Percentiles rank a stretch among this genome's conserved stretches.
phyloP scores from a whole-genome alignment of 1,140 invertebrate genomes.

The Pomacea maculata region DNA sequence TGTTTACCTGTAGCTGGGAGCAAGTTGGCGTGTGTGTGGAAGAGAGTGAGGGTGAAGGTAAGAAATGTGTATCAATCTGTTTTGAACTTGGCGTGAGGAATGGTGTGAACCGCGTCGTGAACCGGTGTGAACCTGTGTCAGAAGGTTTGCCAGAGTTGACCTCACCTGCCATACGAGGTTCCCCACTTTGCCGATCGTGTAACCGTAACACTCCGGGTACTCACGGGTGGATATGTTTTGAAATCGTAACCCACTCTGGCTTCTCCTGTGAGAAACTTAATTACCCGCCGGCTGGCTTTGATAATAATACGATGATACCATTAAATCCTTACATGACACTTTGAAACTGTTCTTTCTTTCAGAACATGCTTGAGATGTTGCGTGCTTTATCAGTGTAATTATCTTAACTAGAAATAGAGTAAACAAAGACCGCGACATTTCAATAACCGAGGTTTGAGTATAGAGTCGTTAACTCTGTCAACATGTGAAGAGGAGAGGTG shows the following conservation, averaged over 20 bases:
- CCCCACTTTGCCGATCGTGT: background rate
- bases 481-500: no score
- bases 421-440: no score
- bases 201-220: background rate
- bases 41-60: background rate
- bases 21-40: background rate
- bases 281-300: no score
- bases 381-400: no score
- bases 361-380: no score
- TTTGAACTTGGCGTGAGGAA: background rate
- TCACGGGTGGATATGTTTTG: background rate
- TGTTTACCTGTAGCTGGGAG: no score
- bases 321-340: no score
- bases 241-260: background rate
- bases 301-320: no score
- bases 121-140: background rate
- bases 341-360: no score
- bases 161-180: background rate
- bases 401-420: no score
- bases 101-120: background rate
- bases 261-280: background rate
- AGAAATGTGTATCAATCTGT: background rate
- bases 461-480: no score
- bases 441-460: no score
- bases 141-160: background rate